Conservation (phyloP, 2,113 vertebrate genomes). For the Casuarius casuarius region DNA sequence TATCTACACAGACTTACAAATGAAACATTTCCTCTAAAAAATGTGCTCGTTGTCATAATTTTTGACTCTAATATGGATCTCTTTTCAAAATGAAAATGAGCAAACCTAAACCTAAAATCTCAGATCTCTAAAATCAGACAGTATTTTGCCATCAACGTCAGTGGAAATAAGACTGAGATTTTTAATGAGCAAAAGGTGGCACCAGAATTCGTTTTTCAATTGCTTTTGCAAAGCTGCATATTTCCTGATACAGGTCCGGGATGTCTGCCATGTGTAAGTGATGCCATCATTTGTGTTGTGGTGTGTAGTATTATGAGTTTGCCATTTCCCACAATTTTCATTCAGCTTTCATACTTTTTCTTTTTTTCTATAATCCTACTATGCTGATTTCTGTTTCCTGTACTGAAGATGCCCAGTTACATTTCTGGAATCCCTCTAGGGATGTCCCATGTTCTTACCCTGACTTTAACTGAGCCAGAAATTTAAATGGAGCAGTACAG, state of each 20-base stretch:
- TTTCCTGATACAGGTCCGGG: background rate
- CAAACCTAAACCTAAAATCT: background rate
- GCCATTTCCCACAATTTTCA: constrained; percentile 6
- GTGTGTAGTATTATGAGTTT: background rate
- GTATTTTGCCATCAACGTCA: background rate
- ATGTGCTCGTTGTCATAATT: background rate
- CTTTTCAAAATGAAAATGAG: background rate
- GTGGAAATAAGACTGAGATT: background rate
- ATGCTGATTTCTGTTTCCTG: background rate
- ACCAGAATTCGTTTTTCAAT: background rate
- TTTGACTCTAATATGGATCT: background rate
- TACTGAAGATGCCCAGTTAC: constrained; percentile 9
- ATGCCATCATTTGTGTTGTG: background rate
- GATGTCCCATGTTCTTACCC: background rate
- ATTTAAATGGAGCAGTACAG: background rate
- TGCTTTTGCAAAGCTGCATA: background rate
- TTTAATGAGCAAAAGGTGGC: background rate
- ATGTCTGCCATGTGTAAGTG: background rate
- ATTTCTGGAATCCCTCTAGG: constrained; percentile 15
- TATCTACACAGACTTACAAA: background rate
- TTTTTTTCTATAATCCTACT: background rate
- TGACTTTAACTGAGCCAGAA: background rate
- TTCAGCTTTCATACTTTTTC: background rate
- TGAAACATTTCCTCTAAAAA: background rate
- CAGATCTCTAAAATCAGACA: background rate